Evolutionary conservation across 2,797 vertebrate genomes (phyloP).

Genomic region (Mormyrus proboscirostris): DNA sequence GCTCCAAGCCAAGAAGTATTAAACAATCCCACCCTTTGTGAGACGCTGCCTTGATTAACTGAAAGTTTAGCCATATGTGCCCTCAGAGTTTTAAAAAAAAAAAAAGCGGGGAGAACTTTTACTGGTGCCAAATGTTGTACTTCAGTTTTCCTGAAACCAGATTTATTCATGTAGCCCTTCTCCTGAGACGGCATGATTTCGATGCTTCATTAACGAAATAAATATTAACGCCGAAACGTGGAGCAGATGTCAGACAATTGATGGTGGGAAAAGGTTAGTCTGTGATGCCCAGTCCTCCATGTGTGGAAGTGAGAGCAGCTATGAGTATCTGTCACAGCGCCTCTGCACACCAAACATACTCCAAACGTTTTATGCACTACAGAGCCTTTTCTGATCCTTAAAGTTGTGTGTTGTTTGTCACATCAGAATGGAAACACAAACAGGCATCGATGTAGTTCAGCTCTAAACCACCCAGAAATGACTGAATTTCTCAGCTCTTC

Average conservation of each 20-base stretch:
- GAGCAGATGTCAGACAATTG: neutral
- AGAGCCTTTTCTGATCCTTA: neutral
- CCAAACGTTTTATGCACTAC: neutral
- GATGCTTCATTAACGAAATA: conserved; percentile 50
- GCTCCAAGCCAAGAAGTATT: conserved; percentile 54
- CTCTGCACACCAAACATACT: neutral
- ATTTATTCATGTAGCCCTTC: conserved; percentile 47
- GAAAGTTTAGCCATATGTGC: conserved; percentile 45
- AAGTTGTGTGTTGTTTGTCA: neutral
- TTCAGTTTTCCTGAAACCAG: conserved; percentile 53
- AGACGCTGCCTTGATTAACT: conserved; percentile 53
- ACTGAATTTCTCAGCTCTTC: neutral
- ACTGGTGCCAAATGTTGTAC: conserved; percentile 54
- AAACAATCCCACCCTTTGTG: conserved; percentile 63
- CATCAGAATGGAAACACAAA: neutral
- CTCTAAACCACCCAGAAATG: neutral
- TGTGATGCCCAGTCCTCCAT: neutral
- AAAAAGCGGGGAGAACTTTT: conserved; percentile 49
- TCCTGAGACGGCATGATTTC: conserved; percentile 32
- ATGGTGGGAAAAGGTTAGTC: neutral
- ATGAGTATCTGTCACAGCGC: neutral
- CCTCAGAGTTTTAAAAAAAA: conserved; percentile 48
- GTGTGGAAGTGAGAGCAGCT: neutral
- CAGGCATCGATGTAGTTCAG: neutral
- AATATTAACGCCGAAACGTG: conserved; percentile 15